Conservation (phyloP, 2,888 invertebrate genomes). For the Nasonia oneida region DNA sequence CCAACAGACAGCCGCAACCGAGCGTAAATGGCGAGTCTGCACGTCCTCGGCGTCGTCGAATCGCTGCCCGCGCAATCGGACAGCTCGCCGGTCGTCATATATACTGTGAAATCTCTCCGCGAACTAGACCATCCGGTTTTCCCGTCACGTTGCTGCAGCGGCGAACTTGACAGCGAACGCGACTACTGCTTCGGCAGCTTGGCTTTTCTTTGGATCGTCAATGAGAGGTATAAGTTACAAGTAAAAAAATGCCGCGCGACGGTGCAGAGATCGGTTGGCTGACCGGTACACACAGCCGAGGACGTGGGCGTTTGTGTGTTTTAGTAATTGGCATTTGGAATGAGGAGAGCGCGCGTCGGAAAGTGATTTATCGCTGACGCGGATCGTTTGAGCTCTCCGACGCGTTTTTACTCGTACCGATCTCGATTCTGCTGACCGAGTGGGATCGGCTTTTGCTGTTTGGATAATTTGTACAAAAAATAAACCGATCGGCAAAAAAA, state of each 20-base stretch:
- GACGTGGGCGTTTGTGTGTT: conserved; percentile 39
- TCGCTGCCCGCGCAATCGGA: conserved; percentile 22
- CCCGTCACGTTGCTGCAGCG: conserved; percentile 28
- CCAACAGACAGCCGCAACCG: conserved; percentile 8
- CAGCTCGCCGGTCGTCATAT: conserved; percentile 1
- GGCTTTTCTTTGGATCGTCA: neutral
- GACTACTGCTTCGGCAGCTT: neutral
- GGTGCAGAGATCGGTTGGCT: conserved; percentile 7
- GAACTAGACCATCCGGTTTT: conserved; percentile 55
- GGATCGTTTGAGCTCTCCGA: neutral
- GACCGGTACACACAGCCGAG: neutral
- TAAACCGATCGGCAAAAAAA: too few relatives aligned
- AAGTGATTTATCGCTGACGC: conserved; percentile 2
- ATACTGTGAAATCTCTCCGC: neutral
- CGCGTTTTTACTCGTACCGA: neutral
- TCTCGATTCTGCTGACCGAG: neutral
- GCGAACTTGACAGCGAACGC: conserved; percentile 8
- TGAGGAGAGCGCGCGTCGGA: neutral
- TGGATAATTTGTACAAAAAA: too few relatives aligned
- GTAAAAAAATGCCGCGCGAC: neutral
- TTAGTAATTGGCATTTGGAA: conserved; percentile 41
- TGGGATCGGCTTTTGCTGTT: too few relatives aligned
- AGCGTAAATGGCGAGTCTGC: conserved; percentile 43
- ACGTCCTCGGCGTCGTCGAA: neutral
- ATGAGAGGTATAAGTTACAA: neutral